A percentile compares a stretch with the other conserved stretches of the same genome.
Evolutionary conservation across 2,888 invertebrate genomes (phyloP).

Genomic region (Rhagonycha lutea): DNA sequence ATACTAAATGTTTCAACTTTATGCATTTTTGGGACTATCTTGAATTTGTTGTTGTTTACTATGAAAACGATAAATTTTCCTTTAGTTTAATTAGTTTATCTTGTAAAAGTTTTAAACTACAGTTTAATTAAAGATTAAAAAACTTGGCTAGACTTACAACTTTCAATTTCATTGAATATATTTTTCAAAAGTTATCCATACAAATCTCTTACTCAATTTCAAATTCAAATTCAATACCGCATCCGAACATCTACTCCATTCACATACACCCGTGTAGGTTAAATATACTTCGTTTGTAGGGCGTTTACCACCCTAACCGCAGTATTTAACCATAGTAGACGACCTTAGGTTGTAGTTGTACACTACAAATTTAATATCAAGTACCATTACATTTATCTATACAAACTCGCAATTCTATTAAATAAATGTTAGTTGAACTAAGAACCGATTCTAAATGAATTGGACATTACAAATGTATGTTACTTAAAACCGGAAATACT

Average conservation of each 20-base stretch:
- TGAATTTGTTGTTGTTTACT: neutral
- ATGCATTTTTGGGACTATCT: neutral
- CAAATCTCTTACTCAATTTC: conserved; percentile 2
- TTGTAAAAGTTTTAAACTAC: neutral
- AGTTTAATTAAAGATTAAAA: neutral
- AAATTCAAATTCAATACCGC: conserved; percentile 13
- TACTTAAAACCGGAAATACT: neutral
- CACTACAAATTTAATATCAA: conserved; percentile 2
- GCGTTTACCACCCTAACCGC: conserved; percentile 13
- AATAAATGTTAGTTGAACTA: neutral
- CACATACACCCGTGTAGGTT: conserved; percentile 11
- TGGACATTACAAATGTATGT: too few relatives aligned
- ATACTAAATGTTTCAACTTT: neutral
- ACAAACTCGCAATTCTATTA: neutral
- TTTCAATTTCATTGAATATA: neutral
- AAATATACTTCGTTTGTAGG: conserved; percentile 6
- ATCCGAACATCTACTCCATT: conserved; percentile 10
- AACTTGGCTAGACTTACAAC: neutral
- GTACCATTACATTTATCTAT: neutral
- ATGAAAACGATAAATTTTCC: neutral
- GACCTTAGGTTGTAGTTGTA: conserved; percentile 4
- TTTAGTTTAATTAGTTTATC: neutral
- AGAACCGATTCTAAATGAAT: neutral
- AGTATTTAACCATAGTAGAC: conserved; percentile 10
- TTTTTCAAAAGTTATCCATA: neutral